A percentile compares a stretch with the other conserved stretches of the same genome.
phyloP scores from a whole-genome alignment of 2,797 vertebrate genomes.

The Characodon lateralis region DNA sequence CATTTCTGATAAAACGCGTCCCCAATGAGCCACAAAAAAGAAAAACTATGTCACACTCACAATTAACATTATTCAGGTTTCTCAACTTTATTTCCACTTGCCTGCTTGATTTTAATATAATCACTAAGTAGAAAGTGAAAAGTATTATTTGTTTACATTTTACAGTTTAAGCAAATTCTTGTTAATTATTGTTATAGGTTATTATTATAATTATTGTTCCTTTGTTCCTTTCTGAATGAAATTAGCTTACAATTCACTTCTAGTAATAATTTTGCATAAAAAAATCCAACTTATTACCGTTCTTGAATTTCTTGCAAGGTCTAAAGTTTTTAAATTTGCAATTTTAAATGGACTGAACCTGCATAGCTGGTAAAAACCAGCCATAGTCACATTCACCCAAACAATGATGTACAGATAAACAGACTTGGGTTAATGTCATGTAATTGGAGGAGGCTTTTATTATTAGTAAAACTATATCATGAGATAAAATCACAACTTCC shows the following conservation, averaged over 20 bases:
- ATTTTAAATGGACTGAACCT: neutral
- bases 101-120: neutral
- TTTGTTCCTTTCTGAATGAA: neutral
- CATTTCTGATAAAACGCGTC: neutral
- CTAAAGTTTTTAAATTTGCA: neutral
- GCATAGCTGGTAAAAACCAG: neutral
- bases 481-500: too few relatives aligned
- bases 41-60: neutral
- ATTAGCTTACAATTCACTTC: neutral
- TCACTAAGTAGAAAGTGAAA: neutral
- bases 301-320: neutral
- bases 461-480: neutral
- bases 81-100: neutral
- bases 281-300: neutral
- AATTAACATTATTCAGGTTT: neutral
- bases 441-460: neutral
- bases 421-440: neutral
- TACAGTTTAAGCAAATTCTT: neutral
- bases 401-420: neutral
- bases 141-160: neutral
- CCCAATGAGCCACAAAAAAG: neutral
- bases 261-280: neutral
- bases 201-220: too few relatives aligned
- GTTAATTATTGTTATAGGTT: too few relatives aligned
- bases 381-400: neutral